Evolutionary conservation across 2,888 invertebrate genomes (phyloP).

Genomic region (Mimumesa dahlbomi): DNA sequence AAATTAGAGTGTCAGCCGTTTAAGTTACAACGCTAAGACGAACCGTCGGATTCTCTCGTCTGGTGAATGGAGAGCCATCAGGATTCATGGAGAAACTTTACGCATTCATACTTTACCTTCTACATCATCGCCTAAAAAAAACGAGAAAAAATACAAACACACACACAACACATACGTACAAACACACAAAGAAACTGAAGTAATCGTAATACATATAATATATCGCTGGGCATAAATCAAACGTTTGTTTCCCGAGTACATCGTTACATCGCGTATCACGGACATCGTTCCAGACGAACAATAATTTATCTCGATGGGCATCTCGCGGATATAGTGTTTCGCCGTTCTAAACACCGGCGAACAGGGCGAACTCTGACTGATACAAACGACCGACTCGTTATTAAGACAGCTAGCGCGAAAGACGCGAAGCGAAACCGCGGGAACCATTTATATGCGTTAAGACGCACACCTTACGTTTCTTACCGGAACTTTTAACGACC

Average conservation of each 20-base stretch:
- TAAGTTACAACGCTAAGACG: conserved; percentile 16
- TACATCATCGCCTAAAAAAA: no score
- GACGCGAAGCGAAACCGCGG: conserved; percentile 11
- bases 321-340: no score
- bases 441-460: conserved; percentile 75
- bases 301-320: not conserved
- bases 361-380: conserved; percentile 63
- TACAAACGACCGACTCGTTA: conserved; percentile 70
- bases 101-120: no score
- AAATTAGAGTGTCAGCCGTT: conserved; percentile 17
- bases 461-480: conserved; percentile 66
- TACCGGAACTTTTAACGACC: conserved; percentile 73
- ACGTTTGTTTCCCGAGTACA: no score
- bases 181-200: no score
- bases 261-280: no score
- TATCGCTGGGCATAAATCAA: no score
- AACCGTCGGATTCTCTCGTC: not conserved
- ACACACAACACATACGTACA: no score
- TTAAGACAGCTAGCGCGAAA: conserved; percentile 64
- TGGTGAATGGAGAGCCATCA: not conserved
- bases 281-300: no score
- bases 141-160: no score
- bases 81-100: not conserved
- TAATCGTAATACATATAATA: no score
- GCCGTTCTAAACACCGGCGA: conserved; percentile 53